Evolutionary conservation across 2,888 invertebrate genomes (phyloP), one percentile per base, ranked within the genome.

Genomic region (Lasioglossum leucozonium): DNA sequence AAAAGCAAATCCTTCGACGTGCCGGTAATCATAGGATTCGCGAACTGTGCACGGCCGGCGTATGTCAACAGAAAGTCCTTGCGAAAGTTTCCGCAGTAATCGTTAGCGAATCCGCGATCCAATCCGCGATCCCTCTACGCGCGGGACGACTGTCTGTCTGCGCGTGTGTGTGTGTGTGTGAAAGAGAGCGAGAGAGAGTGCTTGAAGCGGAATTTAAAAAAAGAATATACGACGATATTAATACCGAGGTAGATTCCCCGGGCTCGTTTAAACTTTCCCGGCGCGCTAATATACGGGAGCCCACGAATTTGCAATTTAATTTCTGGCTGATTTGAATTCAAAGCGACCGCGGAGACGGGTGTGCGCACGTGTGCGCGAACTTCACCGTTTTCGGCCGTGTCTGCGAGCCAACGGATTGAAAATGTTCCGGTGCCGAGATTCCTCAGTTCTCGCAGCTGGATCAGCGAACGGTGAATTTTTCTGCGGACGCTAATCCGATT

Each of bases 241-340:
- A 82, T 69, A 67, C 37, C 34, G 26, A 26, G 42, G 0, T 18
- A 42, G 58, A 30, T 18, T n/a, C 37, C 26, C 26, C 26, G 26
- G 16, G 5, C 44, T 72, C 76, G 72, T 77, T 82, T 44, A 76
- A 81, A 81, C 47, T 51, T 76, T 72, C 34, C 16, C 58, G 13
- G 13, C 10, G 13, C 16, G 8, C 55, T 51, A 44, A 80, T 74
- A 62, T 34, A n/a, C 71, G 40, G 67, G 8, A n/a, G 72, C 30
- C 62, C 8, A 4, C 34, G 65, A 72, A 77, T 82, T 82, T 84
- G 77, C 82, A 84, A 82, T 84, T 84, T 84, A 82, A 82, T 84
- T 72, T 72, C 47, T 4, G 8, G 30, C 77, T 83, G 55, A 77
- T 82, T 84, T 76, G 72, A 72, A 82, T 84, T 77, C 58, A 77